phyloP scores from a whole-genome alignment of 2,888 invertebrate genomes.

The Automeris io region DNA sequence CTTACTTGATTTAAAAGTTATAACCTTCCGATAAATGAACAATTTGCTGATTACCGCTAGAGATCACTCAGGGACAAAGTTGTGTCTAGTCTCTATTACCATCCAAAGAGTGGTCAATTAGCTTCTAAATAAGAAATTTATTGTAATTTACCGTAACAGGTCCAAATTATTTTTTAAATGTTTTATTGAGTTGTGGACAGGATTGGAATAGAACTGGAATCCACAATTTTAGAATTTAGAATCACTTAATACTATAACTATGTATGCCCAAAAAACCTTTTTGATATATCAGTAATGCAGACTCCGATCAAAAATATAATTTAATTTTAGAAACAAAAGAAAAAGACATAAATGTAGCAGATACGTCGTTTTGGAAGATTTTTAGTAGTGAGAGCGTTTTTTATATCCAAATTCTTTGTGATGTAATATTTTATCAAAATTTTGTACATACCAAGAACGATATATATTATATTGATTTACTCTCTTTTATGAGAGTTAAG shows the following conservation, averaged over 20 bases:
- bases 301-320: constrained; percentile 40
- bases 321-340: constrained; percentile 72
- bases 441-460: constrained; percentile 62
- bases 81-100: no score
- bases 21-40: no score
- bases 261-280: constrained; percentile 6
- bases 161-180: no score
- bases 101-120: no score
- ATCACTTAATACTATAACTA: not conserved
- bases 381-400: constrained; percentile 70
- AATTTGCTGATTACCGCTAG: no score
- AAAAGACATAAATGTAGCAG: constrained; percentile 67
- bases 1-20: no score
- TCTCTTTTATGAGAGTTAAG: constrained; percentile 66
- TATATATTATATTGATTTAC: constrained; percentile 46
- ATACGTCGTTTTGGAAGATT: constrained; percentile 71
- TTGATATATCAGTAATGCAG: constrained; percentile 21
- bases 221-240: not conserved
- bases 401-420: constrained; percentile 76
- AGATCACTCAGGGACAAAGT: no score
- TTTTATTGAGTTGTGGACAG: no score
- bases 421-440: constrained; percentile 73
- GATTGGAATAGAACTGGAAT: not conserved
- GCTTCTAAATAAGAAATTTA: no score
- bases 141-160: no score